Evolutionary conservation across 2,113 vertebrate species (phyloP), one percentile per base, ranked within the genome.

Genomic region (Galeopterus variegatus): DNA sequence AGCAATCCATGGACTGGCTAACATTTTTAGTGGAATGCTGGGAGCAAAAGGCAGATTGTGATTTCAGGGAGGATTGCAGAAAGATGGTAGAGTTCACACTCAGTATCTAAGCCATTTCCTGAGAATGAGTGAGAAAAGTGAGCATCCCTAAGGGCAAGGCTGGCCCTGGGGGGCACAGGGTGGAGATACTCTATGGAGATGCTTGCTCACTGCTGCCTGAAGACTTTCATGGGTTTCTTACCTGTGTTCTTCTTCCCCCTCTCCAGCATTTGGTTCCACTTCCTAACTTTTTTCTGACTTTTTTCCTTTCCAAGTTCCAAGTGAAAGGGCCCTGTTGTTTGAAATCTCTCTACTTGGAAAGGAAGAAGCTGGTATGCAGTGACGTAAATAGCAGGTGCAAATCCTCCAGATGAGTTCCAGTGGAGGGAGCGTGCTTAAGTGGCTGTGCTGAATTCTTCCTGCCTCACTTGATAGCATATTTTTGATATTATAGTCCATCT

Each of bases 401-500:
- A 69, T 45, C 15, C n/a, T 88, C 56, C 28, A 64, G 54, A 26
- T 65, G 77, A n/a, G 11, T 31, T 82, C 72, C n/a, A 21, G 67
- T 15, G 2, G 31, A 19, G 92, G 58, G 56, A 52, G 4, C 6
- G 23, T 41, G 41, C 60, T 8, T 23, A 4, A 18, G n/a, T 79
- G 54, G 54, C 65, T 60, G 52, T 28, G 48, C 52, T 28, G 76
- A 89, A 70, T 82, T 96, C 73, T 67, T 79, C 31, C 79, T 73
- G 48, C 50, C 54, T 69, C 36, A 33, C 80, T 77, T 6, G 31
- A 62, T 36, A 80, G 67, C 50, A 8, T 52, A 31, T 23, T 93
- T 97, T 90, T 41, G 76, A 70, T 56, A 81, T 65, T 62, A 28
- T 1, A 67, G 28, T 69, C 81, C 56, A 26, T 88, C 91, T 93